Conservation (phyloP, 1,140 invertebrate genomes). For the Cheumatopsyche charites region DNA sequence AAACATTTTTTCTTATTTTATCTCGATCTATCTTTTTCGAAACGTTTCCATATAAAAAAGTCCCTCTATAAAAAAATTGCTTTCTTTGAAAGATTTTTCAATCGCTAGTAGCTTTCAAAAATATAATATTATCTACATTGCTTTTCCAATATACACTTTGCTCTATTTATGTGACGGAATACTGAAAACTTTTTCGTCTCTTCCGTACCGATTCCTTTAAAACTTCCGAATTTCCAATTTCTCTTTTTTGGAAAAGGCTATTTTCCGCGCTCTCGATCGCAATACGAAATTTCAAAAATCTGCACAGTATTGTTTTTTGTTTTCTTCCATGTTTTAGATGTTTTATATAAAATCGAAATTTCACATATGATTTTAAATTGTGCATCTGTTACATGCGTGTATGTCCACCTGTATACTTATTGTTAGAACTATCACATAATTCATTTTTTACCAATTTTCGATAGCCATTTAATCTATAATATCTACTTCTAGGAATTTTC, state of each 20-base stretch:
- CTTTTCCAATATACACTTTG: slow-evolving; percentile 30
- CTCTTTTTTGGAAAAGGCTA: slow-evolving; percentile 20
- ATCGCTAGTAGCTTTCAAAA: too few relatives aligned
- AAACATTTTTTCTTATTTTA: too few relatives aligned
- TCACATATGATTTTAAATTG: background rate
- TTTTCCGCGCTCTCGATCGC: slow-evolving; percentile 8
- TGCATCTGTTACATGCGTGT: too few relatives aligned
- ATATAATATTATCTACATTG: background rate
- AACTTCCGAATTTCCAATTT: slow-evolving; percentile 40
- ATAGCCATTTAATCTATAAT: too few relatives aligned
- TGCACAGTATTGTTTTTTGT: background rate
- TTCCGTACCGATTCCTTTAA: slow-evolving; percentile 37
- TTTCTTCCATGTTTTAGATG: background rate
- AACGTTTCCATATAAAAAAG: too few relatives aligned
- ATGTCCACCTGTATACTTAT: too few relatives aligned
- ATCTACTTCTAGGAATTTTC: too few relatives aligned
- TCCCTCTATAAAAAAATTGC: too few relatives aligned
- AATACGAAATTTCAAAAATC: background rate
- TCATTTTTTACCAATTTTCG: too few relatives aligned
- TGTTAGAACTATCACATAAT: too few relatives aligned
- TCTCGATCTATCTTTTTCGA: too few relatives aligned
- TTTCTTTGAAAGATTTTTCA: too few relatives aligned
- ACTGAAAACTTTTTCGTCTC: slow-evolving; percentile 46
- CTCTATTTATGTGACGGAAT: slow-evolving; percentile 37
- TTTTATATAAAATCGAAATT: background rate